phyloP scores from a whole-genome alignment of 2,113 vertebrate species.

The Poecilia latipinna region DNA sequence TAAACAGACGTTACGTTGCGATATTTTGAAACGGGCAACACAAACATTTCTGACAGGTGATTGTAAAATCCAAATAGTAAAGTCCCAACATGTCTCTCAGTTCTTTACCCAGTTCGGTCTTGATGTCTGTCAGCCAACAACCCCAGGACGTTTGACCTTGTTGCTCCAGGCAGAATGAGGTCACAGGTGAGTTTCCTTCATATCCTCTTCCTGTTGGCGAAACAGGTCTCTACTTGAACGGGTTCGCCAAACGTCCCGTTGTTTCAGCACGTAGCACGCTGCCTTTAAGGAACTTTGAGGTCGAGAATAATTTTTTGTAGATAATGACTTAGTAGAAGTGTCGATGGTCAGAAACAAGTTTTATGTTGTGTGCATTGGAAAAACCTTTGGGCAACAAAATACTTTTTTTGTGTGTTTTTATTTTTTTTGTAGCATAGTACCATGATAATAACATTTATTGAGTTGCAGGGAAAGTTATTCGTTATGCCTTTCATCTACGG shows the following conservation, averaged over 20 bases:
- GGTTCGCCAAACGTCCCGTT: constrained; percentile 15
- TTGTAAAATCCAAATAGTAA: background rate
- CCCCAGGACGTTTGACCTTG: constrained; percentile 14
- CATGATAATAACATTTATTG: too few species aligned
- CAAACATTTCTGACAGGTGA: background rate
- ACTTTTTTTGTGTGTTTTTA: background rate
- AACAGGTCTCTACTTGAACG: constrained; percentile 58
- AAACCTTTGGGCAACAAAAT: background rate
- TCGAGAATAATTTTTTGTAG: background rate
- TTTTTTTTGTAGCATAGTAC: background rate
- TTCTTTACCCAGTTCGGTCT: constrained; percentile 1
- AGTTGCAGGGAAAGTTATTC: too few species aligned
- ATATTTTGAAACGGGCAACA: background rate
- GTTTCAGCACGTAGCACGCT: constrained; percentile 1
- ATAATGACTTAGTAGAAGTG: too few species aligned
- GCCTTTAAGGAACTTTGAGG: background rate
- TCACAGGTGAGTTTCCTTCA: constrained; percentile 38
- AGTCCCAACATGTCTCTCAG: background rate
- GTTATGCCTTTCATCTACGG: background rate
- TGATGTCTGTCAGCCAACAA: constrained; percentile 9
- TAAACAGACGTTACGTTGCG: background rate
- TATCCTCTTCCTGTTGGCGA: constrained; percentile 40
- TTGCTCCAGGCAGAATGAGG: constrained; percentile 44
- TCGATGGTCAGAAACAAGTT: background rate
- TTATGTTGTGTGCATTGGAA: background rate